A percentile compares a stretch with the other conserved stretches of the same genome.
Evolutionary conservation across 2,797 vertebrate species (phyloP).

Genomic region (Crenuchus spilurus): DNA sequence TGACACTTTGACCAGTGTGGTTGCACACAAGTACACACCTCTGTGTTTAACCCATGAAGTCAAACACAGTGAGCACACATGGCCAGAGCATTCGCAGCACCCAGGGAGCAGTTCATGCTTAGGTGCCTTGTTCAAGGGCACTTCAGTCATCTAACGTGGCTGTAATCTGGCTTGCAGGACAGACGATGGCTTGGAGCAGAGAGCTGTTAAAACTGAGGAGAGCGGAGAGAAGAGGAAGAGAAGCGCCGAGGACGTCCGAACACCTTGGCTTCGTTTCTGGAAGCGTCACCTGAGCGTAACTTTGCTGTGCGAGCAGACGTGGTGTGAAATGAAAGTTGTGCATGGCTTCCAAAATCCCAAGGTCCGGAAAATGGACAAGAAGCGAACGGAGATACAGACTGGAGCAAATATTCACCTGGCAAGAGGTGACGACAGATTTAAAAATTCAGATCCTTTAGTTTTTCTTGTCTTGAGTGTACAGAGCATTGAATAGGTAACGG

Average conservation of each 20-base stretch:
- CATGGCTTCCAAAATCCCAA: conserved; percentile 68
- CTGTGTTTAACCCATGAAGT: too few species aligned
- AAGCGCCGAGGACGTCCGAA: conserved; percentile 38
- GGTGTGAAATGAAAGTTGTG: conserved; percentile 78
- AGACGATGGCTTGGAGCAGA: not conserved
- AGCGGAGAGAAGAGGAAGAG: conserved; percentile 53
- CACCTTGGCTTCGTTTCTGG: conserved; percentile 67
- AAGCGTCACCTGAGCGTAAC: conserved; percentile 72
- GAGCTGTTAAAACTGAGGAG: not conserved
- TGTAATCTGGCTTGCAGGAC: conserved; percentile 4
- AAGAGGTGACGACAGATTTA: conserved; percentile 61
- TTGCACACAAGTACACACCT: too few species aligned
- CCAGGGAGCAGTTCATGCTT: too few species aligned
- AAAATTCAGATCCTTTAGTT: too few species aligned
- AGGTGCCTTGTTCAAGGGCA: too few species aligned
- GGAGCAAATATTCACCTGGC: conserved; percentile 75
- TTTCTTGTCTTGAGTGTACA: too few species aligned
- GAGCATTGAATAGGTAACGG: too few species aligned
- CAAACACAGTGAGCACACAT: too few species aligned
- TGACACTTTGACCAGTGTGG: too few species aligned
- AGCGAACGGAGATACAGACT: conserved; percentile 59
- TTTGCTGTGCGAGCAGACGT: conserved; percentile 71
- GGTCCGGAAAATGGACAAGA: conserved; percentile 54
- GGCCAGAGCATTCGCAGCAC: too few species aligned
- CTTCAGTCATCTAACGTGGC: too few species aligned